phyloP scores from a whole-genome alignment of 2,797 vertebrate species.

The Coracias cyanogaster region DNA sequence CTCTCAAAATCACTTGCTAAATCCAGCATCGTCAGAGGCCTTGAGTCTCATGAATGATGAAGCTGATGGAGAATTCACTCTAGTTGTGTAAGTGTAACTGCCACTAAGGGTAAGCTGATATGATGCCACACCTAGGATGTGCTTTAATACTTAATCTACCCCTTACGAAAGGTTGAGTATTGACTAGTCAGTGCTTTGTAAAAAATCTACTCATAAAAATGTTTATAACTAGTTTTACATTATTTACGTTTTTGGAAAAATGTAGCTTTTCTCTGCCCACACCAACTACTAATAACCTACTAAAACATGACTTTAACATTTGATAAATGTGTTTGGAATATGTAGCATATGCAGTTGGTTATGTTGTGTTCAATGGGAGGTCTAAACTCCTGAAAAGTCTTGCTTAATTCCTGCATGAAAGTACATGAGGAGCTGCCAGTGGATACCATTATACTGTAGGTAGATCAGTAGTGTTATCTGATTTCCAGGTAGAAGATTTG shows the following conservation, averaged over 20 bases:
- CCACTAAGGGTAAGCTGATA: not conserved
- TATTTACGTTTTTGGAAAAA: not conserved
- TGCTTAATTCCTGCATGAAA: not conserved
- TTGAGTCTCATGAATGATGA: not conserved
- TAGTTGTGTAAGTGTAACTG: not conserved
- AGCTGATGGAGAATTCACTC: not conserved
- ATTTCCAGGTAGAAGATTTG: conserved; percentile 14
- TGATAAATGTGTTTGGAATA: not conserved
- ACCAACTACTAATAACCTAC: not conserved
- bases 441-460: not conserved
- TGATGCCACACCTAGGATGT: not conserved
- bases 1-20: not conserved
- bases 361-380: not conserved
- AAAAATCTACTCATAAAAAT: conserved; percentile 23
- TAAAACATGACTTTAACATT: not conserved
- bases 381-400: not conserved
- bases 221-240: conserved; percentile 2
- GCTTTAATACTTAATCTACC: conserved; percentile 46
- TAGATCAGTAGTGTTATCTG: not conserved
- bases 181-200: not conserved
- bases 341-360: not conserved
- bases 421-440: not conserved
- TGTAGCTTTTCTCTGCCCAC: not conserved
- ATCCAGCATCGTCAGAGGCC: not conserved
- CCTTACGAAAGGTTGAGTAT: not conserved